phyloP scores from a whole-genome alignment of 2,888 invertebrate species.

The Eupithecia subumbrata region DNA sequence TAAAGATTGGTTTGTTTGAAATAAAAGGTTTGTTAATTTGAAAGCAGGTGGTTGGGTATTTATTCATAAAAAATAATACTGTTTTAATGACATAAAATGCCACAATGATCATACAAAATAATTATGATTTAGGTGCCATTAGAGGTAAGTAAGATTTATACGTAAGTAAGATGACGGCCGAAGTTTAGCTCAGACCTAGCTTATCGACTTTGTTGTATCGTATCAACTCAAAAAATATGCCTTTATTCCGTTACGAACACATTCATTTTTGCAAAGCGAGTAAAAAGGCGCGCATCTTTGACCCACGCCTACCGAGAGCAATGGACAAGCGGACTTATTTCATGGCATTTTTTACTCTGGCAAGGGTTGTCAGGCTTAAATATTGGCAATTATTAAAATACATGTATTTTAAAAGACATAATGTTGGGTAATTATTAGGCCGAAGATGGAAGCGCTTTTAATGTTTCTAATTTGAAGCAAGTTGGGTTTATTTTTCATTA shows the following conservation, averaged over 20 bases:
- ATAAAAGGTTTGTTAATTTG: background rate
- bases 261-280: slow-evolving; percentile 57
- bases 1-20: background rate
- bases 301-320: slow-evolving; percentile 78
- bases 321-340: slow-evolving; percentile 78
- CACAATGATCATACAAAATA: background rate
- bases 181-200: background rate
- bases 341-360: slow-evolving; percentile 63
- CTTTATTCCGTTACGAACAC: background rate
- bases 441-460: background rate
- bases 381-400: slow-evolving; percentile 1
- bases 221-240: background rate
- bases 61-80: background rate
- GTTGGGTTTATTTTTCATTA: background rate
- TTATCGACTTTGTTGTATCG: background rate
- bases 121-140: background rate
- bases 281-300: slow-evolving; percentile 66
- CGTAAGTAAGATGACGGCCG: background rate
- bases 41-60: background rate
- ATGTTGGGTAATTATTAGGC: background rate
- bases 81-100: background rate
- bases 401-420: background rate
- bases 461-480: background rate
- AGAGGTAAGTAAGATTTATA: background rate
- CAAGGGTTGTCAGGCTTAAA: slow-evolving; percentile 23